phyloP scores from a whole-genome alignment of 2,888 invertebrate genomes.

The Tiliacea citrago region DNA sequence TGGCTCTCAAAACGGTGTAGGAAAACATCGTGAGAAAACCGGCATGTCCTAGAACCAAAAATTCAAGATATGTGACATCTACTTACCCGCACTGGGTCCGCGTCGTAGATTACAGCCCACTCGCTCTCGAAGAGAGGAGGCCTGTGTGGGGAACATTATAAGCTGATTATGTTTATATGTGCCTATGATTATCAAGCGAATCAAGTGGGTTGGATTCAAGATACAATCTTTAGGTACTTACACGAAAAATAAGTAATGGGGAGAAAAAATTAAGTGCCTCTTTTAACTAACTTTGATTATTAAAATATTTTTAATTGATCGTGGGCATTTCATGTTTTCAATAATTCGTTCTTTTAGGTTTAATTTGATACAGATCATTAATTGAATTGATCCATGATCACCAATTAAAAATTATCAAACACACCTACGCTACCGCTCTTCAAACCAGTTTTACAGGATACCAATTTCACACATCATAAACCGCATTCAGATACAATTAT shows the following conservation, averaged over 20 bases:
- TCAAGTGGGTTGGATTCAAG: background rate
- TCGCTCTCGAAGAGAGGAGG: too few relatives aligned
- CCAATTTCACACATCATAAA: conserved; percentile 54
- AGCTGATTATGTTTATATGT: too few relatives aligned
- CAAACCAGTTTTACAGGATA: conserved; percentile 26
- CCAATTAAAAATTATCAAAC: conserved; percentile 16
- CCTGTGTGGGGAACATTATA: too few relatives aligned
- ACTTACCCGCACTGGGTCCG: too few relatives aligned
- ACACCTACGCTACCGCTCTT: conserved; percentile 21
- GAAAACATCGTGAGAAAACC: too few relatives aligned
- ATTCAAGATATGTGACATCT: too few relatives aligned
- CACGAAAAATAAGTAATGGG: background rate
- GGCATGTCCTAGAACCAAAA: too few relatives aligned
- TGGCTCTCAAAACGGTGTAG: too few relatives aligned
- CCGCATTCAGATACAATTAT: conserved; percentile 15
- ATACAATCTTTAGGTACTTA: conserved; percentile 1
- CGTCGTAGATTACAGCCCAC: too few relatives aligned
- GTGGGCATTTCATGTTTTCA: background rate
- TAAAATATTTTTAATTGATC: conserved; percentile 8
- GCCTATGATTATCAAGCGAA: background rate
- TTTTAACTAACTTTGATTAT: background rate
- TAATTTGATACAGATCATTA: conserved; percentile 17
- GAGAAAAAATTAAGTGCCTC: background rate
- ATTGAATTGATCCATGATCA: conserved; percentile 1
- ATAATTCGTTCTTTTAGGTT: background rate